A percentile compares a stretch with the other conserved stretches of the same genome.
These are phyloP conservation scores for Tetramorium bicarinatum DNA, from an alignment of 2,888 invertebrate genomes.

Conservation along the genomic window DNA sequence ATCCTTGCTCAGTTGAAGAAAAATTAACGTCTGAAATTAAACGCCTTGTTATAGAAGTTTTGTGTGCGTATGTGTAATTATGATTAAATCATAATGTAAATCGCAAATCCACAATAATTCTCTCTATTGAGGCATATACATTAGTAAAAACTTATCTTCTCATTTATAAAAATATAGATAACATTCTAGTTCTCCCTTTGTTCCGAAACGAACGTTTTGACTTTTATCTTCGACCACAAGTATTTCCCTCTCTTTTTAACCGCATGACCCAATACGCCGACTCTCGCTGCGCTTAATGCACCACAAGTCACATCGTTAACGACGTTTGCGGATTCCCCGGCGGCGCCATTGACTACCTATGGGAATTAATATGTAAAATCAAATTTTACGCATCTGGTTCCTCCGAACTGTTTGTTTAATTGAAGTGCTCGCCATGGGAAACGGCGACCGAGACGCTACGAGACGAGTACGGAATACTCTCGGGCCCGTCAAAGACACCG, in stretches of 20 bases:
- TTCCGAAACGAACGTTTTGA: background rate
- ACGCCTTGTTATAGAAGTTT: background rate
- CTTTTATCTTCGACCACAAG: background rate
- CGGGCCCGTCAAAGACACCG: conserved; percentile 78
- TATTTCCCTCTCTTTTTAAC: background rate
- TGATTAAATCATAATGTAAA: background rate
- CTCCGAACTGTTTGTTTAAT: conserved; percentile 78
- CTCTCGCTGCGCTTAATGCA: conserved; percentile 10
- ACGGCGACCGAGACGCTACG: conserved; percentile 32
- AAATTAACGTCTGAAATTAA: background rate
- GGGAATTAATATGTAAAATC: conserved; percentile 74
- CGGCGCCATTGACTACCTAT: conserved; percentile 55
- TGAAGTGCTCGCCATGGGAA: conserved; percentile 70
- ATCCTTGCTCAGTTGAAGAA: background rate
- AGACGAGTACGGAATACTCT: conserved; percentile 61
- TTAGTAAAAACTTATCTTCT: background rate
- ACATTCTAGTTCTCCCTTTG: background rate
- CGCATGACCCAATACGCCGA: background rate
- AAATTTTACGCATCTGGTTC: conserved; percentile 72
- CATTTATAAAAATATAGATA: background rate
- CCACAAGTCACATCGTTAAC: conserved; percentile 32
- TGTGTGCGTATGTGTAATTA: background rate
- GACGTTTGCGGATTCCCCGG: conserved; percentile 7
- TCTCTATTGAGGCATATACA: background rate
- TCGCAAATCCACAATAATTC: background rate